Base-by-base conservation (phyloP, 2,797 vertebrate genomes). In the Halcyon badia region DNA sequence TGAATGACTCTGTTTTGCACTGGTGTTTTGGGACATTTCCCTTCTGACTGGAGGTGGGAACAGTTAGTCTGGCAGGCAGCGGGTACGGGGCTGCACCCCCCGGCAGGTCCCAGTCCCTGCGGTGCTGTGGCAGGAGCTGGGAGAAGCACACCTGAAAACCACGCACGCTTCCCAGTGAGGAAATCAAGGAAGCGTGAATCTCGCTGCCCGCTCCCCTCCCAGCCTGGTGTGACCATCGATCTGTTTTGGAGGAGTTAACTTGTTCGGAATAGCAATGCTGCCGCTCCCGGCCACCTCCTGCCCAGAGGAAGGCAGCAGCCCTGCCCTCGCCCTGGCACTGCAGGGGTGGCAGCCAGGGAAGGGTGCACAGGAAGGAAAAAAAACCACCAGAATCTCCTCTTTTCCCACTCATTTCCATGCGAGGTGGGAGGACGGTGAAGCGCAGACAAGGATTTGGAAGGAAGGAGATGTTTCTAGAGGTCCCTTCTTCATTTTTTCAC, bases 211-310 rank as follows among this genome's bases (percentile, higher is more conserved):
- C 22, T 83, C 83, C 83, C 83, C 72, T 93, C 88, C 65, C 57
- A 77, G 54, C 61, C 83, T 6, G 0, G 82, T 12, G 7, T 65
- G 87, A 65, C 71, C 90, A 88, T 96, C 30, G 78, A 96, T 96
- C 78, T 21, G 12, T 81, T 90, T 94, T 76, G 87, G 85, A 81
- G 91, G 89, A 91, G 64, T 96, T 95, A 54, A 84, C 94, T 95
- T 33, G 52, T 94, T 83, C 49, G 12, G 94, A 96, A 94, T 89
- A 96, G 80, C 83, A 89, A 42, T 93, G 87, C 90, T 35, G 39
- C 28, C 52, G 80, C 57, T 85, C 70, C 48, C 0, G 3, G 58
- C 62, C 83, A 44, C 75, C 83, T 85, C 76, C 87, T 44, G 70
- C 77, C 87, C 80, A 6, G 30, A 5, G 6, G 35, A 41, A 22